phyloP scores from a whole-genome alignment of 92 coral and sea anemone genomes.

The Hydrozoanthus gracilis region DNA sequence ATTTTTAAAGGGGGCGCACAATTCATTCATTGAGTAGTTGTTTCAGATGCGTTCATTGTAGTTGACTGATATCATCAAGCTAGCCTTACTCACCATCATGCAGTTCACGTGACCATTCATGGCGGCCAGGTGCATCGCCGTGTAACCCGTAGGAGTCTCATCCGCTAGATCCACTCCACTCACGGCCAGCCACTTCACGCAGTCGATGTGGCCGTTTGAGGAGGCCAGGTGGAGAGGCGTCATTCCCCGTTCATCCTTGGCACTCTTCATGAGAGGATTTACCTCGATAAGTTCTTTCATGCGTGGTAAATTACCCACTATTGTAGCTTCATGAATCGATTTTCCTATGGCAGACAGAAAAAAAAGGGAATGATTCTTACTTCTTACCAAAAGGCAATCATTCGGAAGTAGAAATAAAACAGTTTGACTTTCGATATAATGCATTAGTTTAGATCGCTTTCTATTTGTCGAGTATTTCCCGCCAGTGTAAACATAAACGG shows the following conservation, averaged over 20 bases:
- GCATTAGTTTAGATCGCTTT: no score
- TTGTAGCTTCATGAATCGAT: conserved; percentile 91
- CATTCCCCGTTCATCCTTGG: conserved; percentile 92
- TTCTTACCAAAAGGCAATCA: neutral
- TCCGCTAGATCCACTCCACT: conserved; percentile 93
- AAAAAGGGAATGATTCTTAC: neutral
- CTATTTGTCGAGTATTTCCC: no score
- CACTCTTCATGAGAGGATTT: conserved; percentile 79
- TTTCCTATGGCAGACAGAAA: conserved; percentile 59
- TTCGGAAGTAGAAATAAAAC: no score
- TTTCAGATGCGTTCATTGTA: neutral
- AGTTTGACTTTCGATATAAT: no score
- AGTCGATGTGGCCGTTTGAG: conserved; percentile 91
- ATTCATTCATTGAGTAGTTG: no score
- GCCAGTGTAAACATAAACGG: no score
- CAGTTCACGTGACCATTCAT: conserved; percentile 99
- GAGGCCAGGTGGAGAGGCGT: conserved; percentile 90
- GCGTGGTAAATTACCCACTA: conserved; percentile 81
- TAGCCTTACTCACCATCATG: conserved; percentile 85
- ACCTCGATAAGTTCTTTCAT: conserved; percentile 85
- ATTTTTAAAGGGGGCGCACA: no score
- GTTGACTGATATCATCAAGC: neutral
- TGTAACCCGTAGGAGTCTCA: conserved; percentile 98
- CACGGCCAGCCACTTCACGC: conserved; percentile 95
- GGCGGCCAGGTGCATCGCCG: conserved; percentile 98